Conservation (phyloP, 2,888 invertebrate species). For the Melieria omissa region DNA sequence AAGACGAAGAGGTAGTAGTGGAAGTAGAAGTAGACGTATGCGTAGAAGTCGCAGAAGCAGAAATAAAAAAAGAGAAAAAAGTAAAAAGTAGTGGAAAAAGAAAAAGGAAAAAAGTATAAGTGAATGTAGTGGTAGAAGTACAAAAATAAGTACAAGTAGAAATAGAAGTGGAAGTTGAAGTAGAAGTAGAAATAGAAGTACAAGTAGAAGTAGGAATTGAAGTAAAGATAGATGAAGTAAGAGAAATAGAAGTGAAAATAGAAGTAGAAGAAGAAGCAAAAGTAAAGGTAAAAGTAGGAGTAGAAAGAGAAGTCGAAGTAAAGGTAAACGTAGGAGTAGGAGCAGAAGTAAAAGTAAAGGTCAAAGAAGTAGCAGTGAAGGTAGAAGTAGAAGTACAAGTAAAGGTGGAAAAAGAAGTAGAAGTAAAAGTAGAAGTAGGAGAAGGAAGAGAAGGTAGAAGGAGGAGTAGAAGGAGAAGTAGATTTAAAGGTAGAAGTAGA, state of each 20-base stretch:
- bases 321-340: too few species aligned
- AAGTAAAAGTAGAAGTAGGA: too few species aligned
- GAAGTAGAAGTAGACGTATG: background rate
- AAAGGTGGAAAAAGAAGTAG: too few species aligned
- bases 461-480: background rate
- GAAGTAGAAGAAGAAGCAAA: background rate
- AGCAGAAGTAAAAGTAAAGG: background rate
- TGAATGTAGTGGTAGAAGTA: background rate
- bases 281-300: too few species aligned
- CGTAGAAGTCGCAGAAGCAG: background rate
- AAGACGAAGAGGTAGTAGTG: background rate
- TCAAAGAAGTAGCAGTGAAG: background rate
- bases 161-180: background rate
- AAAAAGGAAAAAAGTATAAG: background rate
- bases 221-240: background rate
- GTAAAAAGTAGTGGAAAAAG: background rate
- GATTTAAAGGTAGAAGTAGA: too few species aligned
- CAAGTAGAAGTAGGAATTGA: background rate
- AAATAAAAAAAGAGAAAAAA: background rate
- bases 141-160: background rate
- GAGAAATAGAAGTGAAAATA: background rate
- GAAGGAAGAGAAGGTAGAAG: too few species aligned
- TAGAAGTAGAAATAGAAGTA: background rate
- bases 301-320: too few species aligned
- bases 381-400: background rate